phyloP scores from a whole-genome alignment of 2,113 vertebrate species.

The Rostratula benghalensis region DNA sequence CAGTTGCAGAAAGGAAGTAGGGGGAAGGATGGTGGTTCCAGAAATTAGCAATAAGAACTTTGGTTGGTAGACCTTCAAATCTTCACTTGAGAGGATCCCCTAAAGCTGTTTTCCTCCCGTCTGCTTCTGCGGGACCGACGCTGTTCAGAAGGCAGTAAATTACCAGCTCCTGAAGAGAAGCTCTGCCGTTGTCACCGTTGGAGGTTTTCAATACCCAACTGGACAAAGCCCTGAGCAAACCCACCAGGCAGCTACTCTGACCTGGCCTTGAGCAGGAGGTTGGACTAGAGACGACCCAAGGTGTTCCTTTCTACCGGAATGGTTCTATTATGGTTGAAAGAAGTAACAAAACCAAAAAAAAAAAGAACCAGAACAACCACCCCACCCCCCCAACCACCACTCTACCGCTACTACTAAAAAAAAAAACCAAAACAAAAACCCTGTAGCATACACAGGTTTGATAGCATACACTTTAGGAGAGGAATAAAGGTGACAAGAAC shows the following conservation, averaged over 20 bases:
- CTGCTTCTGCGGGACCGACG: neutral
- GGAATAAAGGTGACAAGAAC: neutral
- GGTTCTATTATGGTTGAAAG: accelerated
- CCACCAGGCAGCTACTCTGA: neutral
- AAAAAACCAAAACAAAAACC: too few species aligned
- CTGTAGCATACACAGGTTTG: neutral
- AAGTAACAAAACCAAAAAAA: neutral
- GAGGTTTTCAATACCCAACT: neutral
- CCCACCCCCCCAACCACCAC: neutral
- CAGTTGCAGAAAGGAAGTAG: neutral
- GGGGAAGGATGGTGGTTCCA: neutral
- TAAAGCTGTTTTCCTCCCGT: neutral
- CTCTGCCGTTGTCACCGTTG: neutral
- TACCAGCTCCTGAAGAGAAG: neutral
- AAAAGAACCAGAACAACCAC: neutral
- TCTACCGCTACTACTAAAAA: neutral
- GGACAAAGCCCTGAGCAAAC: neutral
- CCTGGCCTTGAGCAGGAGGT: neutral
- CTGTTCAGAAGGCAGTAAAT: neutral
- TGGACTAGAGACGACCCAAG: neutral
- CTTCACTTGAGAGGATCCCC: neutral
- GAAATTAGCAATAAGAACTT: neutral
- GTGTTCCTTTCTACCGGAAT: neutral
- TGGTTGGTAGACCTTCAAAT: neutral
- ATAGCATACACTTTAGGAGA: neutral